Evolutionary conservation across 1,140 invertebrate genomes (phyloP).

Genomic region (Aphis craccivora): DNA sequence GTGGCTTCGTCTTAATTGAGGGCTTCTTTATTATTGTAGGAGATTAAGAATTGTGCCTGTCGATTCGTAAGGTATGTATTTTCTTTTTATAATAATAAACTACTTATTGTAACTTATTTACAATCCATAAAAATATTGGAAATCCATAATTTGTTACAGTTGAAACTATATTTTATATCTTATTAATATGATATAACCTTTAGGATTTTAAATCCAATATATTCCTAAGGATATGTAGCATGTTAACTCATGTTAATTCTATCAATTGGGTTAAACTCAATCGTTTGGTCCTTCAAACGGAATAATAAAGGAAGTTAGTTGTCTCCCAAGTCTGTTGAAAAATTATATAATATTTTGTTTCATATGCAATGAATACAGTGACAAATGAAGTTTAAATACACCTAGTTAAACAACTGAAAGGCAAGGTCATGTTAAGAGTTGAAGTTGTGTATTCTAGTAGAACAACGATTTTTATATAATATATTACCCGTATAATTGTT

Average conservation of each 20-base stretch:
- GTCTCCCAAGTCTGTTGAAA: neutral
- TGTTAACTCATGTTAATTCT: neutral
- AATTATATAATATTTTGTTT: neutral
- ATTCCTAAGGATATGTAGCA: neutral
- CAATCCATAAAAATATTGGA: neutral
- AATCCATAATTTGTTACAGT: neutral
- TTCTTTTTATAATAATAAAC: neutral
- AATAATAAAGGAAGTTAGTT: neutral
- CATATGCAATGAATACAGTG: neutral
- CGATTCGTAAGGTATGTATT: no score
- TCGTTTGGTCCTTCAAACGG: neutral
- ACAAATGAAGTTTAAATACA: conserved; percentile 19
- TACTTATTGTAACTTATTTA: neutral
- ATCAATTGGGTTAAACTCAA: neutral
- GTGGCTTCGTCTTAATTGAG: no score
- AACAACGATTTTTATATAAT: neutral
- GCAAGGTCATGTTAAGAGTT: neutral
- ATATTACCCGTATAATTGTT: neutral
- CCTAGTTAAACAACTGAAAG: neutral
- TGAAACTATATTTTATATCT: neutral
- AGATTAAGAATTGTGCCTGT: no score
- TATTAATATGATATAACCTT: neutral
- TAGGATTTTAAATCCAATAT: neutral
- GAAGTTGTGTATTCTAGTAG: neutral
- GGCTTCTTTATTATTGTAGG: no score